Percentiles rank a stretch among this genome's conserved stretches.
These are phyloP conservation scores for Sinella curviseta DNA, from an alignment of 1,140 invertebrate species.

Conservation along the genomic window DNA sequence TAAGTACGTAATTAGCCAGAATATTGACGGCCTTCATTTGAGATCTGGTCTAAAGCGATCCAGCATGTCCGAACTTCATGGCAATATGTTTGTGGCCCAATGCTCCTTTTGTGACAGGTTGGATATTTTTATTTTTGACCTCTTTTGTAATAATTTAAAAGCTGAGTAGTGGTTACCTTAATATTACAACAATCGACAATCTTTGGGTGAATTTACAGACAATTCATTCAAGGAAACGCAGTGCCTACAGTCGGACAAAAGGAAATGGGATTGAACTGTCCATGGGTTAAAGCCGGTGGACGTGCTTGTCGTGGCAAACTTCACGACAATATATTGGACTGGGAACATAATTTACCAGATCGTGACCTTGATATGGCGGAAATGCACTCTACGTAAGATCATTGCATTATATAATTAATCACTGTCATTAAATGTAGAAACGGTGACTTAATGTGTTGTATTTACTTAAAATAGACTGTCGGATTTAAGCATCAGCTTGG, in stretches of 20 bases:
- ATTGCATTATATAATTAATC: slow-evolving; percentile 28
- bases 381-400: slow-evolving; percentile 76
- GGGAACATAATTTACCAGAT: slow-evolving; percentile 92
- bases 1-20: slow-evolving; percentile 91
- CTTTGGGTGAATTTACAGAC: slow-evolving; percentile 60
- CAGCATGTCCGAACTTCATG: slow-evolving; percentile 89
- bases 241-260: slow-evolving; percentile 90
- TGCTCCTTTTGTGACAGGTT: slow-evolving; percentile 88
- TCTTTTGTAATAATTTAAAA: not conserved
- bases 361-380: slow-evolving; percentile 83
- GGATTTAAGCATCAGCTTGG: slow-evolving; percentile 89
- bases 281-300: slow-evolving; percentile 61
- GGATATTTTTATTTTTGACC: slow-evolving; percentile 28
- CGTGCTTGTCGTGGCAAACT: slow-evolving; percentile 81
- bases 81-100: slow-evolving; percentile 96
- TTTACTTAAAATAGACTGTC: slow-evolving; percentile 65
- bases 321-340: slow-evolving; percentile 94
- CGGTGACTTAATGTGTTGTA: slow-evolving; percentile 13
- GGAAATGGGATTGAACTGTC: slow-evolving; percentile 74
- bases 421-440: too few relatives aligned
- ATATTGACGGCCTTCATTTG: slow-evolving; percentile 97
- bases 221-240: slow-evolving; percentile 77
- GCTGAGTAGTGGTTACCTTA: not conserved
- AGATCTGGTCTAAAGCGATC: slow-evolving; percentile 79
- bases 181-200: slow-evolving; percentile 17